phyloP scores from a whole-genome alignment of 2,113 vertebrate genomes.

The human region GRCh38 chr20:9062001-9062500 shows the following conservation, averaged over 20 bases:
- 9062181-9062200: neutral
- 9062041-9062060: accelerated
- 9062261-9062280: neutral
- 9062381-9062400: neutral
- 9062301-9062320: neutral
- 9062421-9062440: neutral
- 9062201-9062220: neutral
- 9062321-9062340: neutral
- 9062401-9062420: neutral
- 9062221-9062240: neutral
- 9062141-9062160: neutral
- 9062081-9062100: neutral
- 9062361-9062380: neutral
- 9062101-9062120: neutral
- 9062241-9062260: conserved; percentile 1
- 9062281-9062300: neutral
- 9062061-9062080: neutral
- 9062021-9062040: too few species aligned
- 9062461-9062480: neutral
- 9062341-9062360: neutral
- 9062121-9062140: neutral
- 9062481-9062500: neutral
- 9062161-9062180: neutral
- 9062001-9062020: too few species aligned
- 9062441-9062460: neutral